Base-by-base conservation (phyloP, 92 coral and sea anemone species). In the Heteractis magnifica region DNA sequence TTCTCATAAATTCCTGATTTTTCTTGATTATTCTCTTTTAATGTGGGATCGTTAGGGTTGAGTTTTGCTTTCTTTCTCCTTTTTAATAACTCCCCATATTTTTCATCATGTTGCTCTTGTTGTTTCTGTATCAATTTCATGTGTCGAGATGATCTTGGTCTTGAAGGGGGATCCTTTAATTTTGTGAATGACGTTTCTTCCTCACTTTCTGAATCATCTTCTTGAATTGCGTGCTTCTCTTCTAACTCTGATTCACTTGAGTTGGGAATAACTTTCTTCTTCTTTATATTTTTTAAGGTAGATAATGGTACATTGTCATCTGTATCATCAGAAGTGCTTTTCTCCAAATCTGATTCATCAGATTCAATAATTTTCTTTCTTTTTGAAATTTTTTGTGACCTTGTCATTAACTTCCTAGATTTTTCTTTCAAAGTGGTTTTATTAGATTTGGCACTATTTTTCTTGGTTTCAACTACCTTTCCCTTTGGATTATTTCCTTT, bases 61-160 rank as follows among this genome's bases (percentile, higher is more conserved):
- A 83, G 51, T 74, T 89, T 88, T 49, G 86, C 85, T 52, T 59
- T 72, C 19, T 87, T 79, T 49, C 98, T 88, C 62, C 79, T 87
- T 70, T 91, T 77, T 16, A 89, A 75, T 13, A 91, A 88, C 53
- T 77, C 51, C 20, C 76, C 79, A 77, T 89, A 94, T 44, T 85
- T 76, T 76, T 87, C 78, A 4, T 84, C 71, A 23, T 77, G 80
- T 41, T 79, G 79, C 11, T 87, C 81, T 10, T 89, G 56, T 9
- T 86, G 82, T 11, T 83, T 86, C 70, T 81, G 77, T 1, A 81
- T 83, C 19, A 89, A 86, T 26, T 85, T 81, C 77, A 80, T 79
- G 12, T 81, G 79, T 87, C 98, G 71, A 20, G 76, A 77, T 7
- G 90, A 88, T 56, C 73, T 70, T 6, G 60, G 52, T 7, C 56